Percentiles rank a stretch among this genome's conserved stretches.
These are phyloP conservation scores for Papilio aristodemus DNA, from an alignment of 1,140 invertebrate species.

Conservation along the genomic window DNA sequence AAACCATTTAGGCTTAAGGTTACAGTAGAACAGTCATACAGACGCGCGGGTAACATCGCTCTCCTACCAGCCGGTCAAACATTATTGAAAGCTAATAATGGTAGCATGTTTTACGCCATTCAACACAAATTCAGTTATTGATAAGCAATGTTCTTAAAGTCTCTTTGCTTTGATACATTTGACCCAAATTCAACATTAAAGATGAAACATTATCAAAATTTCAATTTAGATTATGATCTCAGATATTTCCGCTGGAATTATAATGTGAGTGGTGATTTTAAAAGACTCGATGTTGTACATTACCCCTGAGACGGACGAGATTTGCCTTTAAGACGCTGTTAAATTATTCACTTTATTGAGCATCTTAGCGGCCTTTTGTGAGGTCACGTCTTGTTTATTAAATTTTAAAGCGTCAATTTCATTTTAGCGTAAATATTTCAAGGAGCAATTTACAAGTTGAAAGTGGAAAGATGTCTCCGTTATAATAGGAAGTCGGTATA, in stretches of 20 bases:
- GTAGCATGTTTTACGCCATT: background rate
- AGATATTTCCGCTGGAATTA: conserved; percentile 23
- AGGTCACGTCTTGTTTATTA: conserved; percentile 33
- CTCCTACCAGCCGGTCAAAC: too few species aligned
- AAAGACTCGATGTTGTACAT: conserved; percentile 17
- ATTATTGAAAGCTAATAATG: background rate
- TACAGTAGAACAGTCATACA: too few species aligned
- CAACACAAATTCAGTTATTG: background rate
- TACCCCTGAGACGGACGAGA: conserved; percentile 23
- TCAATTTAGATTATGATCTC: conserved; percentile 2
- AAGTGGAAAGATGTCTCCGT: background rate
- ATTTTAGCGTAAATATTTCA: conserved; percentile 34
- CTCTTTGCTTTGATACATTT: background rate
- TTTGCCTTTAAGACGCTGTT: conserved; percentile 34
- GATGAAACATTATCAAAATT: conserved; percentile 3
- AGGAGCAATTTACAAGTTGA: conserved; percentile 20
- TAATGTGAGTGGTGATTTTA: conserved; percentile 30
- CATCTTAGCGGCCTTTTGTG: conserved; percentile 20
- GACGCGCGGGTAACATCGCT: too few species aligned
- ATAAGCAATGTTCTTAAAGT: background rate
- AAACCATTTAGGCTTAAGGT: too few species aligned
- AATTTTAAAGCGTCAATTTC: conserved; percentile 32
- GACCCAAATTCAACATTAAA: background rate
- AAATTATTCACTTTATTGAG: conserved; percentile 34
- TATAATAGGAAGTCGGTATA: too few species aligned